Percentiles rank a stretch among this genome's conserved stretches.
Evolutionary conservation across 1,140 invertebrate genomes (phyloP).

Genomic region (Drosophila navojoa): DNA sequence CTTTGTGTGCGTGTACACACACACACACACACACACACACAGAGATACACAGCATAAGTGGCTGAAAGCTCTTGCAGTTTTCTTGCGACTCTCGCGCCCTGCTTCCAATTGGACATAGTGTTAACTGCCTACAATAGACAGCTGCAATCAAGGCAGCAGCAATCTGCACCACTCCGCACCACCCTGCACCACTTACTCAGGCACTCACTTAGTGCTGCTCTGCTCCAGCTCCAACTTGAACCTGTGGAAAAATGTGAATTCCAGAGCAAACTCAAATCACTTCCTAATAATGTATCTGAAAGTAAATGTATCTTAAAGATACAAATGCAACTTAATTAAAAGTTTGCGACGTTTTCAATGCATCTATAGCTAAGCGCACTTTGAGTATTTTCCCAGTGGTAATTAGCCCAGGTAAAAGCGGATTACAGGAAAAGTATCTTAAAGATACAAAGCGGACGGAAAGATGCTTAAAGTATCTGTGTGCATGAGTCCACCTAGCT

Average conservation of each 20-base stretch:
- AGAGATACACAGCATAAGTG: slow-evolving; percentile 41
- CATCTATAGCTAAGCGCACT: too few species aligned
- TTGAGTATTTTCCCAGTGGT: too few species aligned
- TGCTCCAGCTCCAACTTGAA: too few species aligned
- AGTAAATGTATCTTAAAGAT: neutral
- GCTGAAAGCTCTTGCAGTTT: slow-evolving; percentile 48
- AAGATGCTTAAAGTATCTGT: too few species aligned
- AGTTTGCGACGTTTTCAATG: too few species aligned
- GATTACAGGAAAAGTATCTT: neutral
- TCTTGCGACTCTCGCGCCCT: slow-evolving; percentile 12
- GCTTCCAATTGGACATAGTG: neutral
- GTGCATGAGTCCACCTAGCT: too few species aligned
- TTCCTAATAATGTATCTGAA: neutral
- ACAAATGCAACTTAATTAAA: neutral
- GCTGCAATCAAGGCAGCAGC: slow-evolving; percentile 3
- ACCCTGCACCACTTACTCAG: too few species aligned
- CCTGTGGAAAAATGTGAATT: too few species aligned
- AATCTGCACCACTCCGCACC: neutral
- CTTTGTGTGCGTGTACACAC: slow-evolving; percentile 12
- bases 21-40: neutral
- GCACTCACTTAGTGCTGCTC: neutral
- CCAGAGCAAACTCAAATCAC: neutral
- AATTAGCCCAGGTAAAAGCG: too few species aligned
- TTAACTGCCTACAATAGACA: slow-evolving; percentile 42
- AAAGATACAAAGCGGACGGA: neutral